Evolutionary conservation across 2,888 invertebrate genomes (phyloP).

Genomic region (Eupithecia pulchellata): DNA sequence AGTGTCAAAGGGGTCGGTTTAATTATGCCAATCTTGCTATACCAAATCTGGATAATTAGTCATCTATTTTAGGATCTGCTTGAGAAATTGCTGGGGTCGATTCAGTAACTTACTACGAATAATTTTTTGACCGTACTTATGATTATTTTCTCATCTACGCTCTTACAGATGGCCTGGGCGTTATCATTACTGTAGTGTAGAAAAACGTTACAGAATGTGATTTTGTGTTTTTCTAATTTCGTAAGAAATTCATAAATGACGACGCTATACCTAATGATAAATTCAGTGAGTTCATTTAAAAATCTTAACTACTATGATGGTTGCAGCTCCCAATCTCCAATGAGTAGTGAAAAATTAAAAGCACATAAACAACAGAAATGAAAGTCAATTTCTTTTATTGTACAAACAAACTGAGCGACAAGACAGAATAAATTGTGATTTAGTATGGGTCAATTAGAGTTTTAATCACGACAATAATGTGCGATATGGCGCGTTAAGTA

Average conservation of each 20-base stretch:
- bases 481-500: slow-evolving; percentile 77
- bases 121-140: not conserved
- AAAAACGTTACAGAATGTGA: not conserved
- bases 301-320: not conserved
- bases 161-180: not conserved
- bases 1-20: slow-evolving; percentile 64
- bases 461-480: slow-evolving; percentile 84
- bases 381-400: slow-evolving; percentile 40
- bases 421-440: slow-evolving; percentile 82
- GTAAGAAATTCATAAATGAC: not conserved
- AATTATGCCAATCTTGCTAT: slow-evolving; percentile 64
- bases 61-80: slow-evolving; percentile 3
- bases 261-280: not conserved
- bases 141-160: not conserved
- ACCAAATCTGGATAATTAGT: slow-evolving; percentile 58
- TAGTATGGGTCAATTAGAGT: slow-evolving; percentile 82
- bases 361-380: slow-evolving; percentile 33
- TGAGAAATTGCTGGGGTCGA: not conserved
- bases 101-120: not conserved
- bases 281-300: not conserved
- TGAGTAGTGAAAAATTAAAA: slow-evolving; percentile 22
- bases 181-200: not conserved
- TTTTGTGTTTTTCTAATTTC: too few relatives aligned
- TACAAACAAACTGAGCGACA: slow-evolving; percentile 62
- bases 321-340: not conserved